Base-by-base conservation (phyloP, 1,140 invertebrate species). In the Diachasma alloeum region DNA sequence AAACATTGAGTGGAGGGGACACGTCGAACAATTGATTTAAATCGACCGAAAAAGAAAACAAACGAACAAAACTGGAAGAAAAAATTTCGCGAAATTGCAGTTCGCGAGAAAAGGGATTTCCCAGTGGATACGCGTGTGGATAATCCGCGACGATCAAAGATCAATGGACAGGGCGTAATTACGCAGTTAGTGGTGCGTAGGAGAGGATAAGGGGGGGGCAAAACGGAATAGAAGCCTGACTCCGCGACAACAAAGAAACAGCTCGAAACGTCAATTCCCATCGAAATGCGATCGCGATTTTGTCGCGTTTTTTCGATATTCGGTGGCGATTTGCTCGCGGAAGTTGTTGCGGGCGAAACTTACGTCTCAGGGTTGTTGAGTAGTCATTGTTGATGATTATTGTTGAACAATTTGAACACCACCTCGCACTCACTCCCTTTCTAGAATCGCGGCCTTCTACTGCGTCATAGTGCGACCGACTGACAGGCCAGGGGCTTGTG, bases 381-480 rank as follows among this genome's bases (percentile, higher is more conserved):
- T 77, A 83, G 73, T 82, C 86, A 87, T 88, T 81, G 85, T 81
- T 78, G 78, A 83, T 81, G 31, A 63, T 59, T 75, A 78, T 80
- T 72, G 39, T 39, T 17, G 5, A 24, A 6, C 31, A 59, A 19
- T 44, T 67, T 77, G 81, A 84, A 76, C 83, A 80, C 79, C 31
- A 53, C 39, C 31, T 31, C 22, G 31, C 19, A 13, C 9, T 13
- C n/a, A 53, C 1, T 53, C 0, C 75, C 79, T 78, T 4, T 63
- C 22, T 63, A 15, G 17, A 8, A 6, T 70, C 68, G 75, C 79
- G 79, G 80, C 82, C 74, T 81, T 83, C 83, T 87, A 87, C 83
- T 88, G 87, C 87, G 86, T 88, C 87, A 88, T 87, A 86, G 81
- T 84, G 80, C 79, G 79, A 86, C 79, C 81, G 81, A 87, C 84